Base-by-base conservation (phyloP, 2,888 invertebrate species). In the Andrena bucephala region DNA sequence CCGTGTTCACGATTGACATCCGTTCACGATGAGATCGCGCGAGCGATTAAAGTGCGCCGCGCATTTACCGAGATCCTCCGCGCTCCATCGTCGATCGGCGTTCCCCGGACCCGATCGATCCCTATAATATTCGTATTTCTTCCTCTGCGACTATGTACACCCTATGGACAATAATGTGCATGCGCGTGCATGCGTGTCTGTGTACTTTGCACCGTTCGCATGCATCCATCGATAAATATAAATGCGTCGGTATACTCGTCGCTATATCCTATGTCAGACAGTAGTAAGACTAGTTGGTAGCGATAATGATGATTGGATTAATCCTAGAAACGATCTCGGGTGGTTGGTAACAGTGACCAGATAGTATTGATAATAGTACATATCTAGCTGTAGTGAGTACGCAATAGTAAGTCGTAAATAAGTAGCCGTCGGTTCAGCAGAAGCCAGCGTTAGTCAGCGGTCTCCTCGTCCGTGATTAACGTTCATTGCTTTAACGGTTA, bases 101-200 rank as follows among this genome's bases (percentile, higher is more conserved):
- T 8, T 62, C 36, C 13, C n/a, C 54, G 68, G 20, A 42, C 36
- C 62, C 60, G 75, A 77, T 79, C 63, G 29, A 50, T 72, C 82
- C 42, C 62, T 88, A 85, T 83, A 84, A 84, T 88, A 87, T 77
- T 85, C 77, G 77, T 83, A 86, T 84, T 77, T 74, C 52, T 66
- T 66, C 73, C 79, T 75, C 78, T 76, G 52, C 52, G 84, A 87
- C 83, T 87, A 86, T 91, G 74, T 91, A 92, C 91, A 92, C 83
- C 75, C 85, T 91, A 91, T 91, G 88, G 90, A 91, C 91, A 91
- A 76, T 57, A 76, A 85, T 92, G 91, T 92, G 89, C 90, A 92
- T 91, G 92, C 88, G 77, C 91, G 91, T 92, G 89, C 90, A 92
- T 91, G 92, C 88, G 77, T 66, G 62, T 70, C 3, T 24, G 24